Evolutionary conservation across 2,888 invertebrate species (phyloP).

Genomic region (Baronia brevicornis): DNA sequence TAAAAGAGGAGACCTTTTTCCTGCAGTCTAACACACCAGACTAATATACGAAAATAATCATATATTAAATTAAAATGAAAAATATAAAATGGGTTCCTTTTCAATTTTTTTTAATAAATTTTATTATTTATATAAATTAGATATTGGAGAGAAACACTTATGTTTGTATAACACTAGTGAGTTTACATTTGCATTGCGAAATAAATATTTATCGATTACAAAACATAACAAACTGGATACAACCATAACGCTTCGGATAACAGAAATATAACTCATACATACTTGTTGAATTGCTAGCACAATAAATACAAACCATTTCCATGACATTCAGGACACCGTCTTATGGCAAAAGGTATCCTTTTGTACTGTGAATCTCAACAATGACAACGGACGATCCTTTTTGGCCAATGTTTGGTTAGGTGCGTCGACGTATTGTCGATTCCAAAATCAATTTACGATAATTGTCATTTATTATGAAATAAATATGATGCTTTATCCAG

Average conservation of each 20-base stretch:
- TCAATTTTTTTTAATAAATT: no score
- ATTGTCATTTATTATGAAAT: conserved; percentile 76
- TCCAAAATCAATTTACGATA: conserved; percentile 71
- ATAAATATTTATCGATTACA: conserved; percentile 14
- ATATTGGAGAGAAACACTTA: no score
- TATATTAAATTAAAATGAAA: no score
- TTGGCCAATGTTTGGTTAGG: conserved; percentile 82
- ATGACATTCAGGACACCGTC: conserved; percentile 25
- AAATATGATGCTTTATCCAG: conserved; percentile 70
- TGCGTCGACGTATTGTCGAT: conserved; percentile 68
- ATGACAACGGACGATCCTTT: conserved; percentile 68
- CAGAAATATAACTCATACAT: conserved; percentile 29
- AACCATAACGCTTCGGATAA: conserved; percentile 23
- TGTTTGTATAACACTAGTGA: no score
- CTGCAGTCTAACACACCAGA: no score
- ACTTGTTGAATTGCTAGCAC: conserved; percentile 53
- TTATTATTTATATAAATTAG: no score
- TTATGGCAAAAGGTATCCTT: conserved; percentile 37
- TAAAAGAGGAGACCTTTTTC: no score
- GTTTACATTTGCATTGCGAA: no score
- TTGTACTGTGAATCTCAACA: conserved; percentile 41
- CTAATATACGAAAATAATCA: no score
- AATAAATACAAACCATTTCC: conserved; percentile 56
- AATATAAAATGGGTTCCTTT: no score
- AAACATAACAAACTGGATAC: conserved; percentile 11